phyloP scores from a whole-genome alignment of 2,113 vertebrate species.

The Crotalus viridis region DNA sequence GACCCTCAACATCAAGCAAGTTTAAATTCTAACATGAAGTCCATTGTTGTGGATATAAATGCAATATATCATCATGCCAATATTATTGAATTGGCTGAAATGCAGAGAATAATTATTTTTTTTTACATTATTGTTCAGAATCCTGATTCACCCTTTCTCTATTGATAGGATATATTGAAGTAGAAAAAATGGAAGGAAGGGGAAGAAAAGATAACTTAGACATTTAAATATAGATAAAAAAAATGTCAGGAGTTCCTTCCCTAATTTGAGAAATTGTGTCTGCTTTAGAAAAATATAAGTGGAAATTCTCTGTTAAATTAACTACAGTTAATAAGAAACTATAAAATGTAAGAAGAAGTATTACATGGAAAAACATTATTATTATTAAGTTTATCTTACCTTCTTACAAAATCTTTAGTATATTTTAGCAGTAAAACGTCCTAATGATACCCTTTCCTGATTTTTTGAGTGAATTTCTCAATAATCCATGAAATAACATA shows the following conservation, averaged over 20 bases:
- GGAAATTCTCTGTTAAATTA: not conserved
- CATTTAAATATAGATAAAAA: not conserved
- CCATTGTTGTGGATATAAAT: not conserved
- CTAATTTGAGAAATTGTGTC: not conserved
- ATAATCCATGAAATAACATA: not conserved
- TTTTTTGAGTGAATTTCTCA: not conserved
- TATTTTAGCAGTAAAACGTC: not conserved
- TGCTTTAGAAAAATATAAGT: not conserved
- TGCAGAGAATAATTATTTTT: not conserved
- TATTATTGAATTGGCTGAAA: not conserved
- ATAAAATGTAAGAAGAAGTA: not conserved
- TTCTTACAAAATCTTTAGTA: not conserved
- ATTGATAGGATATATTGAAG: not conserved
- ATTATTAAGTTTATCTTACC: not conserved
- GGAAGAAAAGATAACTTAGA: not conserved
- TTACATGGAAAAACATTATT: not conserved
- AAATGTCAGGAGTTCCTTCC: not conserved
- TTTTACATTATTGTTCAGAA: not conserved
- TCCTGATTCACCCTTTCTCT: not conserved
- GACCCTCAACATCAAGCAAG: not conserved
- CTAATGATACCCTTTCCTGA: not conserved
- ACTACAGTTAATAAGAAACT: not conserved
- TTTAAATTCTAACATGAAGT: not conserved
- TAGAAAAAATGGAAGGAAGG: not conserved
- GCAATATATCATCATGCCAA: not conserved